Conservation (phyloP, 1,140 invertebrate species). For the Lucilia sericata region DNA sequence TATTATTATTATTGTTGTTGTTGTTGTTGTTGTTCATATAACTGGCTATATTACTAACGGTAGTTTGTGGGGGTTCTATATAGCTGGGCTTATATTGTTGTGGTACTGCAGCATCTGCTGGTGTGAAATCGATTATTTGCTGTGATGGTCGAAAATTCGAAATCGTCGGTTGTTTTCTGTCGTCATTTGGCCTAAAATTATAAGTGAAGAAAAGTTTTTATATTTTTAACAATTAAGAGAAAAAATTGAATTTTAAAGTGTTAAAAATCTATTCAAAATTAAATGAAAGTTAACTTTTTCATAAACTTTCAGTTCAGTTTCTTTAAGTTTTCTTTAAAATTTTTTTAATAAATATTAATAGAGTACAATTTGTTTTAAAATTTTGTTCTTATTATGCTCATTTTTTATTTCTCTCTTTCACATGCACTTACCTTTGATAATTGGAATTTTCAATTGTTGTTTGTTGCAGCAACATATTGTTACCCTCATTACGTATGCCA, state of each 20-base stretch:
- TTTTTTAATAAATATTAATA: too few species aligned
- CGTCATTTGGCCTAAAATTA: background rate
- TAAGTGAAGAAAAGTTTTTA: too few species aligned
- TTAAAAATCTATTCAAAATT: too few species aligned
- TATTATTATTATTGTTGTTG: background rate
- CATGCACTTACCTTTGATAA: slow-evolving; percentile 46
- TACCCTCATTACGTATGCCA: slow-evolving; percentile 60
- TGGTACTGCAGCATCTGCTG: slow-evolving; percentile 54
- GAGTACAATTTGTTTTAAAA: slow-evolving; percentile 27
- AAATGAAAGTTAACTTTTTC: too few species aligned
- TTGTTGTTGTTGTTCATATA: slow-evolving; percentile 22
- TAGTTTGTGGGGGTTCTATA: slow-evolving; percentile 17
- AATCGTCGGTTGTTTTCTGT: background rate
- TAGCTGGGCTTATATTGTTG: slow-evolving; percentile 61
- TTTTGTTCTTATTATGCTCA: slow-evolving; percentile 7
- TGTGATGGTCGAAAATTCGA: slow-evolving; percentile 51
- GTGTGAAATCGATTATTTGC: slow-evolving; percentile 60
- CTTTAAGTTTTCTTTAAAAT: too few species aligned
- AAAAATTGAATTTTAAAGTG: background rate
- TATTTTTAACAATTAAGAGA: too few species aligned
- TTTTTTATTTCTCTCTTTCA: slow-evolving; percentile 22
- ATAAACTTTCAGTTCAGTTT: too few species aligned
- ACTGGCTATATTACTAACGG: background rate
- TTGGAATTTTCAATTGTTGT: slow-evolving; percentile 43
- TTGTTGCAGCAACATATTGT: slow-evolving; percentile 33